Base-by-base conservation (phyloP, 2,888 invertebrate genomes). In the Ormyrus labotus region DNA sequence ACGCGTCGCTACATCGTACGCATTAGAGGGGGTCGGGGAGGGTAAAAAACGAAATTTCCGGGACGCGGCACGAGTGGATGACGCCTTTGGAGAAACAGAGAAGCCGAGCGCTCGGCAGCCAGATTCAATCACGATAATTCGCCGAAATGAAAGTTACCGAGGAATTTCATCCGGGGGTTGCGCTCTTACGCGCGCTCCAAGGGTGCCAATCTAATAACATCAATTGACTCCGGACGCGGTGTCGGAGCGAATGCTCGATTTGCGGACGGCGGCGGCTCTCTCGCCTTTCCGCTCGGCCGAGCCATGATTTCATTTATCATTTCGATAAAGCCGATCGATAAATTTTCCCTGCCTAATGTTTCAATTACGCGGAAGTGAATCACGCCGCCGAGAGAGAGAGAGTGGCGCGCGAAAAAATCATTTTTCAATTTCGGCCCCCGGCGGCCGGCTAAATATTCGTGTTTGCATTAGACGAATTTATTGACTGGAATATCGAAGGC, bases 111-210 rank as follows among this genome's bases (percentile, higher is more conserved):
- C 57, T 19, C 58, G 19, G 19, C 34, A 7, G 81, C 86, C 87
- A 88, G 90, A 90, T 90, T 90, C 90, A 88, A 90, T 90, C 90
- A 89, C 90, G 90, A 90, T 90, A 90, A 90, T 90, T 90, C 89
- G 87, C 86, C 86, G 48, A 88, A 90, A 90, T 90, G 88, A 89
- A 90, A 90, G 90, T 90, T 90, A 90, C 89, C 88, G 87, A 87
- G 87, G 88, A 88, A 87, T 48, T 74, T 65, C 34, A 34, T 34
- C 34, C 65, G 75, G 51, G 57, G 7, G 65, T 19, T 19, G 13
- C 60, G 68, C 70, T 78, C 82, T 69, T 79, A 79, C 85, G 82
- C 69, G 76, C 83, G 82, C 79, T 72, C 80, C 87, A 86, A 86
- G 88, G 88, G 88, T 89, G 89, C 88, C 90, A 90, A 91, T 91